Base-by-base conservation (phyloP, 2,113 vertebrate genomes). In the Paraplagusia blochii region DNA sequence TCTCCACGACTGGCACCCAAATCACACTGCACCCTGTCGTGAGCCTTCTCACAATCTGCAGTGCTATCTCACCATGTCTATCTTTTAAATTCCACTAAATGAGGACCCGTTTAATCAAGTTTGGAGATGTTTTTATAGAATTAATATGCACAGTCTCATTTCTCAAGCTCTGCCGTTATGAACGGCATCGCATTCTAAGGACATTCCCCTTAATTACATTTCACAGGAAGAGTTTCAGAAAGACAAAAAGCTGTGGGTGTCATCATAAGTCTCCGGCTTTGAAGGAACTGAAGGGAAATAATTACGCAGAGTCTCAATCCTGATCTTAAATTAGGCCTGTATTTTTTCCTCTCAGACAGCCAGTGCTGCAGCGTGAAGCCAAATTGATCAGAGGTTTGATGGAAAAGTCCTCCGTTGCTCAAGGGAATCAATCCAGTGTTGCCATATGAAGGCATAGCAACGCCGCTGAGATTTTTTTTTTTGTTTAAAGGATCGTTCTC, bases 391-490 rank as follows among this genome's bases (percentile, higher is more conserved):
- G 18, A 73, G 59, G 72, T 71, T 78, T 81, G 84, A 83, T 75
- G 62, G 61, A 79, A 77, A 76, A 82, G 69, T 76, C 51, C 44
- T 79, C 44, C 36, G 63, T 70, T 69, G 75, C 77, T 80, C 66
- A 53, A 60, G 66, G 69, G 60, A 78, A 77, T 84, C 73, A 81
- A 78, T 81, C 64, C 66, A 63, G 35, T 69, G 75, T 81, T 72
- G 59, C 75, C 53, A 67, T 82, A 75, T 67, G 76, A 77, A 79
- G 79, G 65, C 63, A 66, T 36, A 69, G 66, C 67, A 60, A 71
- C 58, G 38, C 66, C 78, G 67, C 64, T 87, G 86, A 79, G 69
- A 73, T 87, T 90, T 86, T 83, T 64, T n/a, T n/a, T n/a, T n/a
- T n/a, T n/a, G n/a, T n/a, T n/a, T 52, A 74, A 53, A 72, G 79